These are phyloP conservation scores for Maconellicoccus hirsutus DNA, from an alignment of 1,140 invertebrate genomes.

Conservation along the genomic window DNA sequence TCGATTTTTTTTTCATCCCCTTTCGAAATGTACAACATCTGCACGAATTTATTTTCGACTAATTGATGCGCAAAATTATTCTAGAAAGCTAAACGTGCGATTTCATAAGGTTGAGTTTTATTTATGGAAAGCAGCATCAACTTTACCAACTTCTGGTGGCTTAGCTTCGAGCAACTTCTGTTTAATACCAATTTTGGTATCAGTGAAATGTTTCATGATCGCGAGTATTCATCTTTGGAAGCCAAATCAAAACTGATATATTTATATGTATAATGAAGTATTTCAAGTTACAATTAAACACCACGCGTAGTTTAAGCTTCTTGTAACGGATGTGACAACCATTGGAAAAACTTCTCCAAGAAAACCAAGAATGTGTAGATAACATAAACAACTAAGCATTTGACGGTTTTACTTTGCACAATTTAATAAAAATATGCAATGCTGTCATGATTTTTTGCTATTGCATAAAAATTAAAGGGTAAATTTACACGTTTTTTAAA, in stretches of 20 bases:
- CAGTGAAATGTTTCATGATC: not conserved
- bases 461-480: too few relatives aligned
- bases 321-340: not conserved
- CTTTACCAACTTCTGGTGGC: not conserved
- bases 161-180: not conserved
- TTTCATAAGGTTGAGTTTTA: slow-evolving; percentile 1
- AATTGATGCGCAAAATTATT: slow-evolving; percentile 9
- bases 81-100: not conserved
- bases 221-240: not conserved
- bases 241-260: not conserved
- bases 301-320: not conserved
- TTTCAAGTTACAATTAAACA: not conserved
- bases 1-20: too few relatives aligned
- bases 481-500: too few relatives aligned
- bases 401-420: too few relatives aligned
- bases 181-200: not conserved
- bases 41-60: not conserved
- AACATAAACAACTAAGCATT: too few relatives aligned
- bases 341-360: too few relatives aligned
- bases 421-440: too few relatives aligned
- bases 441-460: too few relatives aligned
- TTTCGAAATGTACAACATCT: not conserved
- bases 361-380: too few relatives aligned
- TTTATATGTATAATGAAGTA: not conserved
- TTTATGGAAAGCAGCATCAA: not conserved